Percentiles rank a stretch among this genome's conserved stretches.
Conservation (phyloP, 2,113 vertebrate genomes). For the Pardalotus punctatus region DNA sequence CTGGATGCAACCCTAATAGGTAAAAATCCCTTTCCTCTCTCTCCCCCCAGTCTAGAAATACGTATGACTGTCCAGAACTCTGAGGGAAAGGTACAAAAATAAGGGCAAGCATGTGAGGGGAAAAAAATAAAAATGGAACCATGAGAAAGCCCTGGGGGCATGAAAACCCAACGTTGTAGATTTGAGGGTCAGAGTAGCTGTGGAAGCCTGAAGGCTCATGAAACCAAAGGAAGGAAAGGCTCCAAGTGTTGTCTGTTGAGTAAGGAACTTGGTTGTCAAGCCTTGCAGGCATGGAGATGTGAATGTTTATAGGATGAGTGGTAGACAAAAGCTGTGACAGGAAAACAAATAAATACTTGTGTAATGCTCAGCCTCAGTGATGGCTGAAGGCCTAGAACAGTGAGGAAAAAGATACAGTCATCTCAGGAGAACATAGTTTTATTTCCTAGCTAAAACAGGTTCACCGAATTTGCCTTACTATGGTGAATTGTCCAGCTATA, state of each 20-base stretch:
- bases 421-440: background rate
- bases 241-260: background rate
- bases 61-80: background rate
- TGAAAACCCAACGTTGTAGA: background rate
- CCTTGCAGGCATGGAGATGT: background rate
- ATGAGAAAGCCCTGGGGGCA: background rate
- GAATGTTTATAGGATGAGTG: background rate
- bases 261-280: background rate
- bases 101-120: background rate
- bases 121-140: background rate
- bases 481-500: background rate
- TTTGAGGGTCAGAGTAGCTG: background rate
- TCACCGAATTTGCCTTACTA: background rate
- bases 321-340: background rate
- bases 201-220: background rate
- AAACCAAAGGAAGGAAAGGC: background rate
- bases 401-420: background rate
- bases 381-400: background rate
- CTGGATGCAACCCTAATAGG: constrained; percentile 70
- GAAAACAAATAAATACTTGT: background rate
- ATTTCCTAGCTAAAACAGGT: background rate
- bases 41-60: background rate
- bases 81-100: background rate
- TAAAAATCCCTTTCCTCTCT: background rate
- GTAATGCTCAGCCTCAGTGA: background rate